Percentiles rank a stretch among this genome's conserved stretches.
phyloP scores from a whole-genome alignment of 2,113 vertebrate species.

The Pteruthius melanotis region DNA sequence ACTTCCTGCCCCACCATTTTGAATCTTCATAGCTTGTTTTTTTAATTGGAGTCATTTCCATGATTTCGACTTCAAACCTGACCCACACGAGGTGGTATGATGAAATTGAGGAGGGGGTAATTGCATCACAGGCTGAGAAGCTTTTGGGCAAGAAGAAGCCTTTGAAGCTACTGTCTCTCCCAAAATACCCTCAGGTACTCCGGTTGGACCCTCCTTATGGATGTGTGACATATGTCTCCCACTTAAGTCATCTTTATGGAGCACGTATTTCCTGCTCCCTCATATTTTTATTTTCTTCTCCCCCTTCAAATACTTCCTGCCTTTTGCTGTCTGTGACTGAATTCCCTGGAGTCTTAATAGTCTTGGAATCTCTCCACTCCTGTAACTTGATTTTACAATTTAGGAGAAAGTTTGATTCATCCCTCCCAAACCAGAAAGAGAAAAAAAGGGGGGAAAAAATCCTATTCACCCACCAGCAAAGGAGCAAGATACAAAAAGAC shows the following conservation, averaged over 20 bases:
- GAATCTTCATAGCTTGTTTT: background rate
- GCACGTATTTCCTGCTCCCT: background rate
- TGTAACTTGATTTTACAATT: conserved; percentile 30
- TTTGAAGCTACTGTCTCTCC: background rate
- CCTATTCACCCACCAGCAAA: background rate
- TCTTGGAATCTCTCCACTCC: conserved; percentile 6
- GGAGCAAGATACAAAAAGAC: background rate
- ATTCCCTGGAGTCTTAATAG: background rate
- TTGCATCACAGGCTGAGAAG: background rate
- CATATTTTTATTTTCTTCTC: background rate
- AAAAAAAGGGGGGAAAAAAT: accelerated
- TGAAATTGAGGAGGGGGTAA: background rate
- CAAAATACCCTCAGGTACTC: background rate
- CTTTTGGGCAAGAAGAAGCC: background rate
- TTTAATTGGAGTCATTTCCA: background rate
- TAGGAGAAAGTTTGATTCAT: background rate
- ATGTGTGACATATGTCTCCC: background rate
- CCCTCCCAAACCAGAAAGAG: background rate
- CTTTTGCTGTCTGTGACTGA: conserved; percentile 1
- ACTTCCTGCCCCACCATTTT: background rate
- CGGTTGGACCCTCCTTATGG: background rate
- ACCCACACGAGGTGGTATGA: background rate
- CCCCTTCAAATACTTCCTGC: conserved; percentile 15
- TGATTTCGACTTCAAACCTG: background rate
- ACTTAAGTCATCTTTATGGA: conserved; percentile 17